Conservation (phyloP, 2,888 invertebrate genomes). For the Perizoma affinitatum region DNA sequence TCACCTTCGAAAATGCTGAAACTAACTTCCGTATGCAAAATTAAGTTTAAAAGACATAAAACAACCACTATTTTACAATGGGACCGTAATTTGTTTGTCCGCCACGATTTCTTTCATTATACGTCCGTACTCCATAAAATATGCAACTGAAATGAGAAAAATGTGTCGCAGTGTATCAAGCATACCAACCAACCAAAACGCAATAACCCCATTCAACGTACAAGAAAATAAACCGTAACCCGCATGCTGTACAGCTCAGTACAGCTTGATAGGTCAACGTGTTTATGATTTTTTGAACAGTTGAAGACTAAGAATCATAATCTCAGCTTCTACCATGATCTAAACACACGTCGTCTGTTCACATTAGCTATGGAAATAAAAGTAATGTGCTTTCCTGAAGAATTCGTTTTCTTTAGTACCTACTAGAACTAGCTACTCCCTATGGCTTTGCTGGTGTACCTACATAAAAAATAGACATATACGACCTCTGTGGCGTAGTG, state of each 20-base stretch:
- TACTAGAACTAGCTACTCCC: too few species aligned
- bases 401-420: conserved; percentile 21
- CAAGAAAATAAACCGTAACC: conserved; percentile 40
- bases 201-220: conserved; percentile 27
- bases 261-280: conserved; percentile 21
- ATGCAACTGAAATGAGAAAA: conserved; percentile 82
- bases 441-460: too few species aligned
- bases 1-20: too few species aligned
- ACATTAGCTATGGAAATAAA: conserved; percentile 76
- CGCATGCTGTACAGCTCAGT: conserved; percentile 37
- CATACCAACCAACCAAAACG: conserved; percentile 35
- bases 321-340: conserved; percentile 67
- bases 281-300: conserved; percentile 40
- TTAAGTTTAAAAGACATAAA: conserved; percentile 40
- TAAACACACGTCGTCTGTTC: conserved; percentile 71
- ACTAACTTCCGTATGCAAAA: conserved; percentile 24
- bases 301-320: conserved; percentile 66
- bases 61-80: conserved; percentile 50
- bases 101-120: conserved; percentile 75
- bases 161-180: conserved; percentile 74
- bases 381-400: conserved; percentile 53
- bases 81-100: conserved; percentile 73
- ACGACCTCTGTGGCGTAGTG: too few species aligned
- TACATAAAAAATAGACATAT: too few species aligned
- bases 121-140: conserved; percentile 76